Evolutionary conservation across 2,113 vertebrate species (phyloP).

Genomic region (Labrus mixtus): DNA sequence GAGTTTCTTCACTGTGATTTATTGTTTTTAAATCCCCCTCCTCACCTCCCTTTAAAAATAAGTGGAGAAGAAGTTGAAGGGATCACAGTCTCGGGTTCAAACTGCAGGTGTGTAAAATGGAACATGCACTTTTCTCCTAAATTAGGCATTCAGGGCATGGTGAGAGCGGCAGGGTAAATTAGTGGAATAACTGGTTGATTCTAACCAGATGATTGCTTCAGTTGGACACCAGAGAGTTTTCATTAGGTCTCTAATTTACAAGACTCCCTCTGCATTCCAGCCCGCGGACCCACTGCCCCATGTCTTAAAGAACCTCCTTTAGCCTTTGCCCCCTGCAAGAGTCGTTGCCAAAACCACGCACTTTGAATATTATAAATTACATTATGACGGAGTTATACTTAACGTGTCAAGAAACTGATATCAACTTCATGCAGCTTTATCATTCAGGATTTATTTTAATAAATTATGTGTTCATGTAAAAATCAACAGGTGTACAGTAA

Average conservation of each 20-base stretch:
- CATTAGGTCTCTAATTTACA: conserved; percentile 99
- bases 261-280: conserved; percentile 93
- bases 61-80: conserved; percentile 41
- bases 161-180: conserved; percentile 94
- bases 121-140: conserved; percentile 95
- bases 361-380: conserved; percentile 47
- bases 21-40: conserved; percentile 32
- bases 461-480: neutral
- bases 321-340: conserved; percentile 75
- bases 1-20: conserved; percentile 27
- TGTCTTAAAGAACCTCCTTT: conserved; percentile 88
- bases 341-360: conserved; percentile 40
- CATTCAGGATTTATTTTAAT: conserved; percentile 3
- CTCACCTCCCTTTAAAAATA: conserved; percentile 23
- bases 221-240: conserved; percentile 95
- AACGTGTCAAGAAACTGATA: neutral
- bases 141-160: conserved; percentile 94
- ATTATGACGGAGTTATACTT: conserved; percentile 10
- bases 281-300: conserved; percentile 84
- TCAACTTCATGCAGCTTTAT: conserved; percentile 1
- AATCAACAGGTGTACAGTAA: conserved; percentile 1
- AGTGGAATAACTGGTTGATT: conserved; percentile 99
- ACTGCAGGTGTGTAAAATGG: conserved; percentile 94
- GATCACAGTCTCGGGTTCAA: conserved; percentile 80
- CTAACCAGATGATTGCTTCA: conserved; percentile 99